These are phyloP conservation scores for Loxodonta africana DNA, from an alignment of 2,113 vertebrate species.

Conservation along the genomic window DNA sequence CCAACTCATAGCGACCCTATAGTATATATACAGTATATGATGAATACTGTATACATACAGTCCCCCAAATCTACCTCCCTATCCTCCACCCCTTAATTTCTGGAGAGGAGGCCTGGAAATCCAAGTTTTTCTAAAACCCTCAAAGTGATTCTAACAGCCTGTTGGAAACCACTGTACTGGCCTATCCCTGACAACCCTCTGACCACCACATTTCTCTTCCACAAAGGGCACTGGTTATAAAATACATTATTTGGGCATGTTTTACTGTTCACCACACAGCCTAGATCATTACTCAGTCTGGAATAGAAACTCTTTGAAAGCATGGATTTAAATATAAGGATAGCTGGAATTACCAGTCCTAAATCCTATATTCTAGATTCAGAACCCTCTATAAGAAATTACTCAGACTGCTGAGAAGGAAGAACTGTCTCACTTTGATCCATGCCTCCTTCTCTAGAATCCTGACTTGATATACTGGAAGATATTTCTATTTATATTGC, in stretches of 20 bases:
- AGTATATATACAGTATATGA: too few relatives aligned
- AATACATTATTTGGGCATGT: slow-evolving; percentile 23
- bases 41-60: background rate
- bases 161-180: background rate
- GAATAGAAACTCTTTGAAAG: slow-evolving; percentile 28
- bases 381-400: background rate
- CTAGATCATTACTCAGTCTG: slow-evolving; percentile 7
- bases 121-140: background rate
- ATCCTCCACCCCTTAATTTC: background rate
- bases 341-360: background rate
- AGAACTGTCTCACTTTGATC: background rate
- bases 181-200: background rate
- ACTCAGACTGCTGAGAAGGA: background rate
- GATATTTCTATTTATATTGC: slow-evolving; percentile 12
- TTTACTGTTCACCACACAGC: slow-evolving; percentile 13
- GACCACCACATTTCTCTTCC: background rate
- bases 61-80: background rate
- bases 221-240: background rate
- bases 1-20: too few relatives aligned
- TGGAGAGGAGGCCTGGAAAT: background rate
- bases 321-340: slow-evolving; percentile 34
- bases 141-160: background rate
- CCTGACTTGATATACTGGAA: background rate
- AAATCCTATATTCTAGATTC: slow-evolving; percentile 24
- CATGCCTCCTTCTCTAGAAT: background rate